Base-by-base conservation (phyloP, 2,113 vertebrate genomes). In the Gymnorhina tibicen region DNA sequence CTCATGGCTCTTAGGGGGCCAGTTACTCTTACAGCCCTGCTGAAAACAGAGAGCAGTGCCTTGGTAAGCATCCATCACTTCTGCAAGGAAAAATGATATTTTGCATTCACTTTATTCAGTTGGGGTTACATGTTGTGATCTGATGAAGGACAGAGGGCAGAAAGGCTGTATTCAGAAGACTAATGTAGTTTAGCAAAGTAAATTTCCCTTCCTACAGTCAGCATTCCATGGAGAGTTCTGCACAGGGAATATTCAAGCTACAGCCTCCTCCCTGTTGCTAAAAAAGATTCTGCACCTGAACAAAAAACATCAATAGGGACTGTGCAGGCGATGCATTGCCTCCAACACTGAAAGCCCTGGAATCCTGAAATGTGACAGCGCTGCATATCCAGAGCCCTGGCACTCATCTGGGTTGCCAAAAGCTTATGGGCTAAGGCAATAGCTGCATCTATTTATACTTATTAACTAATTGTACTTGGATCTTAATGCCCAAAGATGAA, bases 391-490 rank as follows among this genome's bases (percentile, higher is more conserved):
- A 69, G 32, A 91, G 69, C 30, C 44, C 30, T 80, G 76, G 67
- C 55, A 80, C 8, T 72, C 47, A 60, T 52, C 35, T 13, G 7
- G 5, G 4, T 4, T 66, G 26, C 68, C 77, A 90, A 55, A 30
- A 93, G n/a, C 10, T 93, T 83, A 62, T 53, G 47, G 49, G 60
- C 32, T 88, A 85, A 91, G 79, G 20, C 44, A 76, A 66, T 47
- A 81, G 46, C 16, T 58, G 63, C 82, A 86, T 49, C 70, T 35
- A 81, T 91, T 93, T 97, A 86, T 66, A 86, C 23, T 92, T 93
- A 87, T 76, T 93, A 95, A 66, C 47, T 96, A 95, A 94, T 89
- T 94, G 93, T 73, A 53, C 37, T 91, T 96, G 69, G 69, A 90
- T 84, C 88, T 82, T 87, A 74, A 78, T 90, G 41, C 37, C n/a